Percentiles rank a stretch among this genome's conserved stretches.
Evolutionary conservation across 1,140 invertebrate genomes (phyloP).

Genomic region (Anoplolepis gracilipes): DNA sequence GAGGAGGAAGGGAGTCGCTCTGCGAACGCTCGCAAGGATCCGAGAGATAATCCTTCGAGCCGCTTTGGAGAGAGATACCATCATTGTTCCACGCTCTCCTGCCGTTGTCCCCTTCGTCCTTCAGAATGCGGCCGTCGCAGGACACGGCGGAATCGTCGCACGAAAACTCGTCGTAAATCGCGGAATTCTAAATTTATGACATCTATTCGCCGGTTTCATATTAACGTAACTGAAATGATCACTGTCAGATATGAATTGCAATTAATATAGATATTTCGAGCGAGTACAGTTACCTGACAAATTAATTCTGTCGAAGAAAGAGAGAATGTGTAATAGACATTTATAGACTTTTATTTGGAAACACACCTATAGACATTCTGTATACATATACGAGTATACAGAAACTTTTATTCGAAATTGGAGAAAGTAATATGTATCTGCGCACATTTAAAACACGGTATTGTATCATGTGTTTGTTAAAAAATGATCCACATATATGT

Average conservation of each 20-base stretch:
- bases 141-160: not conserved
- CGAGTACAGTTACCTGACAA: not conserved
- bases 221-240: slow-evolving; percentile 55
- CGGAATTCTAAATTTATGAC: slow-evolving; percentile 20
- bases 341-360: not conserved
- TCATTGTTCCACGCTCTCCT: slow-evolving; percentile 32
- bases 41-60: slow-evolving; percentile 67
- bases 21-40: slow-evolving; percentile 52
- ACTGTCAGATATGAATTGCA: slow-evolving; percentile 28
- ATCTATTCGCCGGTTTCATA: not conserved
- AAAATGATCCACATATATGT: not conserved
- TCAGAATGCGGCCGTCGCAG: not conserved
- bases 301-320: not conserved
- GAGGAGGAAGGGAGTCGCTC: slow-evolving; percentile 26
- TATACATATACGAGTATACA: too few relatives aligned
- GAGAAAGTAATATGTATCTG: not conserved
- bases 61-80: slow-evolving; percentile 61
- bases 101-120: not conserved
- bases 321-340: not conserved
- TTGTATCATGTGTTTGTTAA: not conserved
- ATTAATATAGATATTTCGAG: not conserved
- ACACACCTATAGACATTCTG: too few relatives aligned
- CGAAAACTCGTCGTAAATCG: slow-evolving; percentile 24
- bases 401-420: not conserved
- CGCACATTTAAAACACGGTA: not conserved